Conservation (phyloP, 2,113 vertebrate species). For the Corythornis vintsioides region DNA sequence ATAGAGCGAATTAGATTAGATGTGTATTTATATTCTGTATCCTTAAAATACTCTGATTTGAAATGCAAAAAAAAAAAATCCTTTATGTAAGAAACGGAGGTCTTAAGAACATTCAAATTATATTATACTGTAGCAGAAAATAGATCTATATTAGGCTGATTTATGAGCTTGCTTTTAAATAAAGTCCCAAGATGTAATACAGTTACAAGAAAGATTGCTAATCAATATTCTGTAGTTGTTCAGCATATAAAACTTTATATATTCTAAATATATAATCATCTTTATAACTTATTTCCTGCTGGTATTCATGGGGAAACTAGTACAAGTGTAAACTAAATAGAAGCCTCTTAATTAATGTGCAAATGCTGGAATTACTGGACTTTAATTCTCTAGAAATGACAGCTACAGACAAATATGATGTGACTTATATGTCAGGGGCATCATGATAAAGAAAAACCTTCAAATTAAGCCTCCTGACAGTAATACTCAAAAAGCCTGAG, state of each 20-base stretch:
- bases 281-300: neutral
- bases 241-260: neutral
- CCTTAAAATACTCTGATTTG: neutral
- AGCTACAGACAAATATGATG: neutral
- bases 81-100: rapidly evolving
- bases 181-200: neutral
- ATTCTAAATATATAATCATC: neutral
- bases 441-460: neutral
- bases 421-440: neutral
- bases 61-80: neutral
- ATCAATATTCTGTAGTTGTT: neutral
- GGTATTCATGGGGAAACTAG: neutral
- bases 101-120: neutral
- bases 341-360: neutral
- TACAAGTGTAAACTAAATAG: neutral
- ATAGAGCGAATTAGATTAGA: neutral
- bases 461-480: neutral
- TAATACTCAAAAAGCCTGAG: neutral
- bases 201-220: neutral
- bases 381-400: neutral
- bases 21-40: neutral
- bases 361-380: neutral
- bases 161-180: neutral
- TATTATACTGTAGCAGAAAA: neutral
- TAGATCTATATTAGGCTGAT: neutral